Conservation (phyloP, 2,888 invertebrate genomes). For the Alloscopus bannaensis region DNA sequence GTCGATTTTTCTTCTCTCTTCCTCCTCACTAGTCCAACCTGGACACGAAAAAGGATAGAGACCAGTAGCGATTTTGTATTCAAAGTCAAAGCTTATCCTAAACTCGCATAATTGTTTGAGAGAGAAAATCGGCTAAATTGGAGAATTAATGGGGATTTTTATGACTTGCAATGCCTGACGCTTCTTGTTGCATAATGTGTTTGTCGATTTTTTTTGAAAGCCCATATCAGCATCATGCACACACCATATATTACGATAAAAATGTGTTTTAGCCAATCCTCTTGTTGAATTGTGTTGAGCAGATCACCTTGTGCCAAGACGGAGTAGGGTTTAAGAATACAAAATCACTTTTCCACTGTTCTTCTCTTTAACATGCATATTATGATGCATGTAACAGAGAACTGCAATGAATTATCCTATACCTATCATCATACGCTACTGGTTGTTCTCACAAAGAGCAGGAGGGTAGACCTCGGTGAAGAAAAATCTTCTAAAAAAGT, state of each 20-base stretch:
- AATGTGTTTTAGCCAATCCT: background rate
- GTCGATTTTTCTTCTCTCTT: too few relatives aligned
- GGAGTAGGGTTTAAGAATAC: background rate
- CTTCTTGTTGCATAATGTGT: constrained; percentile 22
- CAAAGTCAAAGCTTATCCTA: background rate
- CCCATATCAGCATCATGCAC: background rate
- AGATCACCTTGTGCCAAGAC: constrained; percentile 47
- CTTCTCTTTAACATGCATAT: background rate
- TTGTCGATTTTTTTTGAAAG: background rate
- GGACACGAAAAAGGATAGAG: constrained; percentile 40
- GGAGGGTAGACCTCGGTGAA: background rate
- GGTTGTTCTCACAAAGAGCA: constrained; percentile 30
- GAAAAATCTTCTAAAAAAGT: background rate
- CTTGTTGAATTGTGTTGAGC: too few relatives aligned
- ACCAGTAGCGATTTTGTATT: constrained; percentile 22
- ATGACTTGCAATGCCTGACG: constrained; percentile 18
- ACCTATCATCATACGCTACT: constrained; percentile 51
- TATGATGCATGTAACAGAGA: too few relatives aligned
- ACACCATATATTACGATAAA: background rate
- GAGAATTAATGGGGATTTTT: constrained; percentile 37
- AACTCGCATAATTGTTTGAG: constrained; percentile 55
- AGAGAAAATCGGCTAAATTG: constrained; percentile 42
- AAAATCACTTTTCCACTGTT: constrained; percentile 11
- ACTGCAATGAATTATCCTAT: constrained; percentile 37
- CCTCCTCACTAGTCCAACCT: constrained; percentile 42